Conservation (phyloP, 2,797 vertebrate genomes). For the Syngnathus rostellatus region DNA sequence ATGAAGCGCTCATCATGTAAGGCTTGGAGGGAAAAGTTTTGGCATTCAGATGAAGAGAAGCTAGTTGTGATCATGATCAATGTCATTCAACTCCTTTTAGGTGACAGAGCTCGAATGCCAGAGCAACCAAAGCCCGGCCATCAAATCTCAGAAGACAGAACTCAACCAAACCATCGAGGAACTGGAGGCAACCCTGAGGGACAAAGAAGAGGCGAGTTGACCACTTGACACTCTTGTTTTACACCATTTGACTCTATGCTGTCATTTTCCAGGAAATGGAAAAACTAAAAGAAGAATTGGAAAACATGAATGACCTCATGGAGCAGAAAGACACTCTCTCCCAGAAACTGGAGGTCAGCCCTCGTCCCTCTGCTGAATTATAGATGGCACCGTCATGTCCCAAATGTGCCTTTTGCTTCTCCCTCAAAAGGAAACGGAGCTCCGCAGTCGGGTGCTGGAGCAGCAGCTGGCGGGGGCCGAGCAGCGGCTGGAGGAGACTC, state of each 20-base stretch:
- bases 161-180: constrained; percentile 98
- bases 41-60: constrained; percentile 9
- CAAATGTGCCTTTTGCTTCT: neutral
- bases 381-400: neutral
- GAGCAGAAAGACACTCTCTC: constrained; percentile 88
- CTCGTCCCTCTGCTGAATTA: neutral
- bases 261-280: constrained; percentile 85
- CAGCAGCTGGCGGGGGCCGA: constrained; percentile 88
- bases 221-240: neutral
- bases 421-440: constrained; percentile 82
- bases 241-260: constrained; percentile 5
- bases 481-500: constrained; percentile 92
- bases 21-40: constrained; percentile 4
- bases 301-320: constrained; percentile 90
- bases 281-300: constrained; percentile 89
- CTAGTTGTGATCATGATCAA: neutral
- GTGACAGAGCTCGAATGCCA: constrained; percentile 97
- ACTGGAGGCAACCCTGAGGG: constrained; percentile 82
- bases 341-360: constrained; percentile 86
- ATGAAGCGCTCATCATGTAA: constrained; percentile 32
- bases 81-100: constrained; percentile 49
- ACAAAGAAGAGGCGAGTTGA: constrained; percentile 82
- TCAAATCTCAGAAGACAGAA: constrained; percentile 95
- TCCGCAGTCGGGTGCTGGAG: constrained; percentile 88
- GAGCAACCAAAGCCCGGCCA: constrained; percentile 89